Percentiles rank a stretch among this genome's conserved stretches.
Evolutionary conservation across 2,888 invertebrate species (phyloP).

Genomic region (Drosophila parthenogenetica): DNA sequence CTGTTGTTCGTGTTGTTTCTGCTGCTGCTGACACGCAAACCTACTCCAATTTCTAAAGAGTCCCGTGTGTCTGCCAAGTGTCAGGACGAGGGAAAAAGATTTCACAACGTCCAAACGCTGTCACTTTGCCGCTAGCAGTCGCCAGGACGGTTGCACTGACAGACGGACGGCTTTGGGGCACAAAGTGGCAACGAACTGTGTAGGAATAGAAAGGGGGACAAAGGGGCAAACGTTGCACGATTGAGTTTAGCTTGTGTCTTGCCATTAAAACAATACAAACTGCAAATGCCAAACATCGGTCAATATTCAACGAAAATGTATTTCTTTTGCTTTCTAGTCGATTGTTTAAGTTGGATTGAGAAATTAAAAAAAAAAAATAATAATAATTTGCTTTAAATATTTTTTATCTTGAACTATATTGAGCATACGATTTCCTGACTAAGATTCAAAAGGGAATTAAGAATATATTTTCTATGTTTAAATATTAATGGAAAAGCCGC

Average conservation of each 20-base stretch:
- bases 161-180: too few relatives aligned
- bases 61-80: conserved; percentile 55
- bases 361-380: too few relatives aligned
- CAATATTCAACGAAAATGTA: conserved; percentile 47
- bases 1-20: neutral
- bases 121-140: conserved; percentile 52
- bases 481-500: too few relatives aligned
- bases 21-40: conserved; percentile 69
- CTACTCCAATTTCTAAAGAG: conserved; percentile 72
- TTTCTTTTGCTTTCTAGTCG: too few relatives aligned
- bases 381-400: too few relatives aligned
- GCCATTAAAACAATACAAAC: conserved; percentile 69
- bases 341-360: too few relatives aligned
- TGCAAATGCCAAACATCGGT: conserved; percentile 35
- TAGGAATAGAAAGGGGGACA: neutral
- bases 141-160: conserved; percentile 5
- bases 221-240: conserved; percentile 1
- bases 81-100: conserved; percentile 54
- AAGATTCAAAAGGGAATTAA: too few relatives aligned
- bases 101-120: conserved; percentile 61
- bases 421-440: too few relatives aligned
- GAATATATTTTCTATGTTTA: too few relatives aligned
- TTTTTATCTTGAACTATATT: too few relatives aligned
- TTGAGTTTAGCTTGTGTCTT: conserved; percentile 48
- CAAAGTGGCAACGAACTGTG: too few relatives aligned